A percentile compares a stretch with the other conserved stretches of the same genome.
Conservation (phyloP, 1,140 invertebrate species). For the Ips nitidus region DNA sequence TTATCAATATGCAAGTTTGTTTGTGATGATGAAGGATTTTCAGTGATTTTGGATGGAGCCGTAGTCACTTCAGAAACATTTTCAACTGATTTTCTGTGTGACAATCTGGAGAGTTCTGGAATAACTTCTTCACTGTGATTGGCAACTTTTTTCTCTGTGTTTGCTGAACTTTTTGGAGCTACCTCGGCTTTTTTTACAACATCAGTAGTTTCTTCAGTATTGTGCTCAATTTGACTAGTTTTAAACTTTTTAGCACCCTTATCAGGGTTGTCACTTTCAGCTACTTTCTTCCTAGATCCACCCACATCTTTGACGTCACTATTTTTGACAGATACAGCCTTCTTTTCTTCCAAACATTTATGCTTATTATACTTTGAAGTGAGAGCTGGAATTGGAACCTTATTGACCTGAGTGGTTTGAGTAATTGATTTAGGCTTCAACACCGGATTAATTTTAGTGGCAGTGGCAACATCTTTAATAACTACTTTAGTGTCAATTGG, state of each 20-base stretch:
- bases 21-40: no score
- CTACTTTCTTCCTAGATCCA: not conserved
- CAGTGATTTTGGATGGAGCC: no score
- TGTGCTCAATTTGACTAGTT: not conserved
- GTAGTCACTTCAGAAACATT: no score
- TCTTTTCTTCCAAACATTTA: constrained; percentile 1
- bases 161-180: not conserved
- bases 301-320: not conserved
- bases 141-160: no score
- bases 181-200: not conserved
- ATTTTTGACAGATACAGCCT: not conserved
- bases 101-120: no score
- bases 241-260: not conserved
- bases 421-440: constrained; percentile 51
- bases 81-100: no score
- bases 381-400: constrained; percentile 70
- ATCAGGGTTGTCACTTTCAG: not conserved
- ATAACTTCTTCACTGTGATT: no score
- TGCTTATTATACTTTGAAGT: constrained; percentile 48
- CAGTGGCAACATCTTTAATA: constrained; percentile 26
- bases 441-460: not conserved
- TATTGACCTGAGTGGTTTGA: constrained; percentile 68
- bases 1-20: no score
- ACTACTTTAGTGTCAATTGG: constrained; percentile 2
- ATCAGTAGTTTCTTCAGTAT: not conserved